Base-by-base conservation (phyloP, 2,113 vertebrate genomes). In the Prochilodus magdalenae region DNA sequence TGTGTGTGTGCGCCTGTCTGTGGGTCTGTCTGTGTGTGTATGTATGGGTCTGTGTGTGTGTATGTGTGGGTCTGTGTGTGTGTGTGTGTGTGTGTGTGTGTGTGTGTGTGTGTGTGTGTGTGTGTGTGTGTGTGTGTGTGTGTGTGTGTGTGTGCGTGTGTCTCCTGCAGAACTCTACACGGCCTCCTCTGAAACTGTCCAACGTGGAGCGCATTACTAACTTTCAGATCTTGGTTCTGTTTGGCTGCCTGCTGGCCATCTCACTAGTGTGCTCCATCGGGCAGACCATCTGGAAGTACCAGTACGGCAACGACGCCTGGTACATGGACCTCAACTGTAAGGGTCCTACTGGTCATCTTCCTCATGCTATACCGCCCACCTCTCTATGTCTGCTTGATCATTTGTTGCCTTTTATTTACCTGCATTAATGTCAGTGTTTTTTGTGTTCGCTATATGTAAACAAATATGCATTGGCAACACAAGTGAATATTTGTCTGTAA, bases 121-220 rank as follows among this genome's bases (percentile, higher is more conserved):
- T 36, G 36, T 36, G 36, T 36, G 36, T 36, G 36, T 36, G 36
- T 36, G 36, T 36, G 36, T 36, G 36, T 36, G 36, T 36, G 36
- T 36, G 36, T 36, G 36, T 36, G 36, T 36, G 36, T 36, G 36
- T 36, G 36, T 6, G 22, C 69, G 10, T 40, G 36, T 86, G 27
- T 84, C 55, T 89, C 76, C 80, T 89, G 77, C 92, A 99, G 98
- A 99, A 99, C 90, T 98, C 98, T 77, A 99, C 98, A 83, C 96
- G 94, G 36, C 97, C 98, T 40, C 98, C 98, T 66, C 93, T 99
- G 90, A 99, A 99, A 89, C 94, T 99, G 82, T 99, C 98, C 84
- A 99, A 98, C 18, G 98, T 99, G 87, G 98, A 99, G 89, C 94
- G 96, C 33, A 99, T 99, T 90, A 99, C 98, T 0, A 99, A 99